Evolutionary conservation across 2,113 vertebrate species (phyloP), one percentile per base, ranked within the genome.

Genomic region (Piprites chloris): DNA sequence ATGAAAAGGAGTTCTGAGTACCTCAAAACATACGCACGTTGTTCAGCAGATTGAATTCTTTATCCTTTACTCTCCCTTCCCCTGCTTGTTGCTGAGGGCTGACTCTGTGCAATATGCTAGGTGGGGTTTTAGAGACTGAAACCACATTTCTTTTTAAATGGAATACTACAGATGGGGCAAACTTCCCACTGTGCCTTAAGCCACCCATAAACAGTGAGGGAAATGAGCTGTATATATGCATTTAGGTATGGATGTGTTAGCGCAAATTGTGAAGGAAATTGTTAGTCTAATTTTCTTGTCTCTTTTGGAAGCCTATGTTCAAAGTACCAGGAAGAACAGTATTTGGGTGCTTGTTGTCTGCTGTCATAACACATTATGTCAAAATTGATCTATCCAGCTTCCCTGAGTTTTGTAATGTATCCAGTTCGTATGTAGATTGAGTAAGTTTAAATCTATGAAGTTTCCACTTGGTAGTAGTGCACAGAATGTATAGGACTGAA

Each of bases 21-120:
- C 26, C 17, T 87, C 39, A 50, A n/a, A 63, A 39, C 21, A 27
- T 39, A 39, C 30, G 39, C 0, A 0, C 66, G 6, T 20, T 79
- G 32, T 52, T 92, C 32, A 62, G 30, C 22, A 75, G 42, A 53
- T 79, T 39, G 80, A 58, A 22, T 46, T 91, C 39, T 37, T 71
- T 71, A 52, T 23, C 18, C 27, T 50, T 76, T 63, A 6, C 16
- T 84, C 11, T 87, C 21, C 39, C 10, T 52, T 89, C 9, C 23
- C 20, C 32, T 75, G 14, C 32, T 59, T 75, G 58, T 63, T 76
- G 58, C 81, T 72, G 53, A 68, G 47, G 80, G 24, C 44, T 79
- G 47, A 32, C 37, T 73, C 65, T 8, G 26, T 79, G 33, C 63
- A 65, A 14, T 11, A 3, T 42, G n/a, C 80, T 42, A 50, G 26